Evolutionary conservation across 2,113 vertebrate species (phyloP).

Genomic region (Tragelaphus buxtoni): DNA sequence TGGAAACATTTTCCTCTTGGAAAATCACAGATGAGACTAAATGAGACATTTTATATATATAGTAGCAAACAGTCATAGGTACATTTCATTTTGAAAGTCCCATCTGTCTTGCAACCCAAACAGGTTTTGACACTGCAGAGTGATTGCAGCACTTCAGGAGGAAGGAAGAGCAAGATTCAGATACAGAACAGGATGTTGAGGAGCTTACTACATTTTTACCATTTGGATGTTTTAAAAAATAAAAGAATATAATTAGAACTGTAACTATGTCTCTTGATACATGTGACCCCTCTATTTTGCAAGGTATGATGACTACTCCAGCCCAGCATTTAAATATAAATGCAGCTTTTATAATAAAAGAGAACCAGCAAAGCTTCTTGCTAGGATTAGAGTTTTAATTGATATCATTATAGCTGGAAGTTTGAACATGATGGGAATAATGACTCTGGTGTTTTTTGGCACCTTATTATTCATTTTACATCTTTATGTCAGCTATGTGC

Average conservation of each 20-base stretch:
- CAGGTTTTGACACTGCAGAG: constrained; percentile 80
- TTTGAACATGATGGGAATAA: constrained; percentile 61
- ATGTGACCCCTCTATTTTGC: neutral
- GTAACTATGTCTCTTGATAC: constrained; percentile 5
- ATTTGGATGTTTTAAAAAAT: constrained; percentile 14
- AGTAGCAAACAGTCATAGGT: constrained; percentile 86
- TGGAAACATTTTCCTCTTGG: constrained; percentile 83
- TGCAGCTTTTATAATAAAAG: constrained; percentile 31
- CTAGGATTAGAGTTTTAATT: constrained; percentile 66
- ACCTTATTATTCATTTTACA: constrained; percentile 67
- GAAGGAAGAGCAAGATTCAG: constrained; percentile 62
- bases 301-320: neutral
- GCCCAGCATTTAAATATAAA: neutral
- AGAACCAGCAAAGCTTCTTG: constrained; percentile 25
- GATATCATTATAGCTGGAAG: constrained; percentile 70
- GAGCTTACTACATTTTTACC: constrained; percentile 54
- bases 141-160: constrained; percentile 74
- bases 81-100: constrained; percentile 88
- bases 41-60: constrained; percentile 88
- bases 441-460: constrained; percentile 58
- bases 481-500: constrained; percentile 73
- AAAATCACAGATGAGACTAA: constrained; percentile 87
- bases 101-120: constrained; percentile 85
- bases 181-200: constrained; percentile 60
- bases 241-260: constrained; percentile 8